A percentile compares a stretch with the other conserved stretches of the same genome.
These are phyloP conservation scores for Athalia cordata DNA, from an alignment of 2,888 invertebrate genomes.

Conservation along the genomic window DNA sequence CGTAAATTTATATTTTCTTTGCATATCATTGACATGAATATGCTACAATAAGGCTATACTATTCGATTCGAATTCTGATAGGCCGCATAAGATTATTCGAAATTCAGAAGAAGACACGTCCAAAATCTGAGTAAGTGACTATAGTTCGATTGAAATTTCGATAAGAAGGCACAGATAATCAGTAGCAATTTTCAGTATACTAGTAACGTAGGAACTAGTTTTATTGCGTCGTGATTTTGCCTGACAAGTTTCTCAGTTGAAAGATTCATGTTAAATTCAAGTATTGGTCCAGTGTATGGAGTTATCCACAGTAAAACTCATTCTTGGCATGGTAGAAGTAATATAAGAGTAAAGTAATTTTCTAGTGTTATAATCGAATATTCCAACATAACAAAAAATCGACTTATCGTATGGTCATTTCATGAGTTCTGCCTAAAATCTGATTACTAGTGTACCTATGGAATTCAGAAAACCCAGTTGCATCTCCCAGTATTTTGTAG, in stretches of 20 bases:
- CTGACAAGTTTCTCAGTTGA: neutral
- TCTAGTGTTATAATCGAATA: slow-evolving; percentile 12
- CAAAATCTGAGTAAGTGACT: neutral
- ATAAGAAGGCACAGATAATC: too few relatives aligned
- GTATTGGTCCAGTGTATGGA: too few relatives aligned
- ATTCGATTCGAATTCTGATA: neutral
- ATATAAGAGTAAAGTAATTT: neutral
- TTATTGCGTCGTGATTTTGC: too few relatives aligned
- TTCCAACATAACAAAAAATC: slow-evolving; percentile 21
- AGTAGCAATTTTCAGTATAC: too few relatives aligned
- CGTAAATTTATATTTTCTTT: slow-evolving; percentile 16
- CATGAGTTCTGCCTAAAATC: neutral
- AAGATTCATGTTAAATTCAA: neutral
- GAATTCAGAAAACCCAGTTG: slow-evolving; percentile 8
- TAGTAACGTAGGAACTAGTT: too few relatives aligned
- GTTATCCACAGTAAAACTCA: too few relatives aligned
- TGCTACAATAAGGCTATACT: neutral
- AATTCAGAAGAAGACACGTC: neutral
- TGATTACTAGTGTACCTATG: slow-evolving; percentile 28
- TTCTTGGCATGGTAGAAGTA: neutral
- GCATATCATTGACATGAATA: slow-evolving; percentile 11
- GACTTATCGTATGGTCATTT: neutral
- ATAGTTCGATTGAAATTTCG: too few relatives aligned
- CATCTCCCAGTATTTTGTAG: slow-evolving; percentile 41
- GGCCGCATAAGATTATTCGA: neutral